Evolutionary conservation across 2,113 vertebrate genomes (phyloP).

Genomic region (Dendropsophus ebraccatus): DNA sequence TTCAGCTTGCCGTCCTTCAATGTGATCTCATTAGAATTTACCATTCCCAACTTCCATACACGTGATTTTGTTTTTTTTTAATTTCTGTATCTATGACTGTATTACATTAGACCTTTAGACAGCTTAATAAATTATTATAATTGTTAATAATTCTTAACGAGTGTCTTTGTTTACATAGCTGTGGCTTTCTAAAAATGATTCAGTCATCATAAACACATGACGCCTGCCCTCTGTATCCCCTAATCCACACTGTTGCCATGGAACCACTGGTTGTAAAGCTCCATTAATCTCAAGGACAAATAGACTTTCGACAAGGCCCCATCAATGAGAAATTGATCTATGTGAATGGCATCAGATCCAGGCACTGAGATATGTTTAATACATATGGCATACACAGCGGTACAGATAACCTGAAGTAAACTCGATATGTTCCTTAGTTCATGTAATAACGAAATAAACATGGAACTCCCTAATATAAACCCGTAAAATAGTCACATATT

Average conservation of each 20-base stretch:
- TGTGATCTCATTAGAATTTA: background rate
- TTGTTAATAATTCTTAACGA: background rate
- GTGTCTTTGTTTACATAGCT: background rate
- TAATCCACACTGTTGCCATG: too few relatives aligned
- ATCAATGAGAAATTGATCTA: background rate
- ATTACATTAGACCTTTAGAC: background rate
- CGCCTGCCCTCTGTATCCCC: background rate
- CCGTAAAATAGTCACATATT: too few relatives aligned
- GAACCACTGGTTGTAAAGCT: too few relatives aligned
- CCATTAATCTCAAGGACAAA: too few relatives aligned
- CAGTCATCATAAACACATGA: background rate
- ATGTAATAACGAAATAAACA: too few relatives aligned
- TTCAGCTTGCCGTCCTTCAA: background rate
- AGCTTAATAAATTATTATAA: constrained; percentile 25
- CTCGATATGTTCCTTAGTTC: too few relatives aligned
- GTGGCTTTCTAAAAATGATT: background rate
- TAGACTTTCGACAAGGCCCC: background rate
- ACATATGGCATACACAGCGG: too few relatives aligned
- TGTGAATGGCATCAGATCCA: background rate
- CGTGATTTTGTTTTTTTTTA: background rate
- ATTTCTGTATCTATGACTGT: background rate
- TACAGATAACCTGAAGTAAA: too few relatives aligned
- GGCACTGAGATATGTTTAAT: background rate
- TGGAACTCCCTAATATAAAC: too few relatives aligned
- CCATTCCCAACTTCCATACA: background rate